A percentile compares a stretch with the other conserved stretches of the same genome.
phyloP scores from a whole-genome alignment of 92 coral and sea anemone genomes.

The Porites cylindrica region DNA sequence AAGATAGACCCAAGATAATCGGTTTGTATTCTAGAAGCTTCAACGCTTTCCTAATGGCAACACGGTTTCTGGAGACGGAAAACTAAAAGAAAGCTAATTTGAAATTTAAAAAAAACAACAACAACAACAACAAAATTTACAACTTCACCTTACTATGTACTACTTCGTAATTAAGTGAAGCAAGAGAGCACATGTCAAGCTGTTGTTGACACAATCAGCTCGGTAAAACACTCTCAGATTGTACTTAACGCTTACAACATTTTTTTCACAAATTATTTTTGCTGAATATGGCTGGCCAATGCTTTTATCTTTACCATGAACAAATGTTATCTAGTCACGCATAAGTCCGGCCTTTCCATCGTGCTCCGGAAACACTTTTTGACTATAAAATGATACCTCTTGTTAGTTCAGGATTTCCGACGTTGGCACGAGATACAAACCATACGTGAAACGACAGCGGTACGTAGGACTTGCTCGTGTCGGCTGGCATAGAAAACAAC shows the following conservation, averaged over 20 bases:
- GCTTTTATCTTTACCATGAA: constrained; percentile 1
- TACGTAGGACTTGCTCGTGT: not conserved
- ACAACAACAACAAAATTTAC: not conserved
- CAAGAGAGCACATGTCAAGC: not conserved
- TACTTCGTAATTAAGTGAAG: not conserved
- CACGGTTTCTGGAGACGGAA: not conserved
- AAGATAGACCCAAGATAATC: not conserved
- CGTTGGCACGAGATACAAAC: constrained; percentile 40
- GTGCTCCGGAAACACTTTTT: constrained; percentile 44
- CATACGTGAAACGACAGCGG: constrained; percentile 17
- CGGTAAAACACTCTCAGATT: not conserved
- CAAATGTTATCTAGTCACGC: constrained; percentile 23
- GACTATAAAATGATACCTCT: constrained; percentile 28
- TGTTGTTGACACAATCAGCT: not conserved
- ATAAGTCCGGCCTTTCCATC: constrained; percentile 11
- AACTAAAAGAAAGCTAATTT: not conserved
- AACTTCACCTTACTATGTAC: not conserved
- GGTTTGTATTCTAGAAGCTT: too few species aligned
- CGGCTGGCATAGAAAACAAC: constrained; percentile 36
- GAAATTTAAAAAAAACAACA: not conserved
- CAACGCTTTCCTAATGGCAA: constrained; percentile 1
- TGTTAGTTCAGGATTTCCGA: constrained; percentile 41
- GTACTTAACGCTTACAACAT: not conserved
- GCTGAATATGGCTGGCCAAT: constrained; percentile 5
- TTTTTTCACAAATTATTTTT: not conserved